A percentile compares a stretch with the other conserved stretches of the same genome.
Conservation (phyloP, 2,888 invertebrate species). For the Thymelicus sylvestris region DNA sequence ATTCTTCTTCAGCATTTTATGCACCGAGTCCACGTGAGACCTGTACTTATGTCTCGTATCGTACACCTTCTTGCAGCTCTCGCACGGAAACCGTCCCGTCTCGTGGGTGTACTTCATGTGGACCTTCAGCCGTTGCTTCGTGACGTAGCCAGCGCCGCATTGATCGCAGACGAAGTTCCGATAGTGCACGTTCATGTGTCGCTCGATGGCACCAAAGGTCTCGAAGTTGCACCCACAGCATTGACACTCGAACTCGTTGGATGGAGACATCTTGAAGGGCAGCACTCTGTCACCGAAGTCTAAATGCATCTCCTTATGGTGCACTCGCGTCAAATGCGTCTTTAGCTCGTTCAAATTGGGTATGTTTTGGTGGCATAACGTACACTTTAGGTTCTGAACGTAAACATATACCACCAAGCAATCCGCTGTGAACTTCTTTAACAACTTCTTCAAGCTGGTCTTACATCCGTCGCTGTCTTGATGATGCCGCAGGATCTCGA, state of each 20-base stretch:
- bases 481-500: constrained; percentile 56
- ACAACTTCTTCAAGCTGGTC: constrained; percentile 49
- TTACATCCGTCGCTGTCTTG: constrained; percentile 51
- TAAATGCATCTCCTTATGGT: constrained; percentile 59
- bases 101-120: constrained; percentile 64
- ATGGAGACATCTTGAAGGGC: constrained; percentile 59
- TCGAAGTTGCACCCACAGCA: constrained; percentile 65
- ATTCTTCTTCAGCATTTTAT: constrained; percentile 62
- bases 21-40: constrained; percentile 64
- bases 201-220: constrained; percentile 68
- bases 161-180: constrained; percentile 69
- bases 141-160: constrained; percentile 69
- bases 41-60: constrained; percentile 61
- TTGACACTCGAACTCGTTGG: constrained; percentile 60
- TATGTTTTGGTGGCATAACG: constrained; percentile 52
- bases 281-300: constrained; percentile 64
- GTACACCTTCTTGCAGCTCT: constrained; percentile 64
- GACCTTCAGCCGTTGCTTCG: constrained; percentile 64
- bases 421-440: constrained; percentile 59
- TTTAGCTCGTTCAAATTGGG: constrained; percentile 59
- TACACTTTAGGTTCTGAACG: constrained; percentile 61
- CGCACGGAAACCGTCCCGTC: constrained; percentile 60
- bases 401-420: constrained; percentile 66
- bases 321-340: constrained; percentile 57
- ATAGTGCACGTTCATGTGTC: constrained; percentile 73